Conservation (phyloP, 2,888 invertebrate species). For the Trissolcus brochymenae region DNA sequence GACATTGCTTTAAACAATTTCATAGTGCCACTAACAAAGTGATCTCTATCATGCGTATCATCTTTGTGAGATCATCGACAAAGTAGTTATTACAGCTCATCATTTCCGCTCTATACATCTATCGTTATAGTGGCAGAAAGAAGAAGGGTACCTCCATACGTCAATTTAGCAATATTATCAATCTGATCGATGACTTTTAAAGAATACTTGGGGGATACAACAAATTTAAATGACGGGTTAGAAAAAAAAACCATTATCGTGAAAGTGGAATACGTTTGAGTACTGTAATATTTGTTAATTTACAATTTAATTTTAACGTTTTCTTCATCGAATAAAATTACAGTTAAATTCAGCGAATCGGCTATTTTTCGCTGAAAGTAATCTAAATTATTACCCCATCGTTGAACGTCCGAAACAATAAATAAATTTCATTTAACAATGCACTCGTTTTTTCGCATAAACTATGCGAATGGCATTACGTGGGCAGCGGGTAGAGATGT, state of each 20-base stretch:
- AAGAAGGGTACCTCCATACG: constrained; percentile 53
- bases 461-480: constrained; percentile 55
- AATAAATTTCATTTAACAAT: constrained; percentile 53
- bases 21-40: constrained; percentile 52
- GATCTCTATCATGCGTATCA: constrained; percentile 63
- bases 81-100: constrained; percentile 60
- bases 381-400: constrained; percentile 39
- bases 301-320: constrained; percentile 29
- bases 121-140: constrained; percentile 36
- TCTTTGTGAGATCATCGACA: constrained; percentile 65
- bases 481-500: constrained; percentile 65
- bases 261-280: not conserved
- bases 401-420: constrained; percentile 48
- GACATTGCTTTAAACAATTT: constrained; percentile 63
- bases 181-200: constrained; percentile 6
- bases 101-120: constrained; percentile 61
- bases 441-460: constrained; percentile 53
- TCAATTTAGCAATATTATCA: constrained; percentile 30
- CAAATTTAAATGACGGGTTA: not conserved
- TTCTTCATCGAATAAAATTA: constrained; percentile 25
- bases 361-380: constrained; percentile 34
- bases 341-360: constrained; percentile 34
- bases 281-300: constrained; percentile 22
- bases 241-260: not conserved
- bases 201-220: not conserved